phyloP scores from a whole-genome alignment of 2,797 vertebrate species.

The Diceros bicornis region DNA sequence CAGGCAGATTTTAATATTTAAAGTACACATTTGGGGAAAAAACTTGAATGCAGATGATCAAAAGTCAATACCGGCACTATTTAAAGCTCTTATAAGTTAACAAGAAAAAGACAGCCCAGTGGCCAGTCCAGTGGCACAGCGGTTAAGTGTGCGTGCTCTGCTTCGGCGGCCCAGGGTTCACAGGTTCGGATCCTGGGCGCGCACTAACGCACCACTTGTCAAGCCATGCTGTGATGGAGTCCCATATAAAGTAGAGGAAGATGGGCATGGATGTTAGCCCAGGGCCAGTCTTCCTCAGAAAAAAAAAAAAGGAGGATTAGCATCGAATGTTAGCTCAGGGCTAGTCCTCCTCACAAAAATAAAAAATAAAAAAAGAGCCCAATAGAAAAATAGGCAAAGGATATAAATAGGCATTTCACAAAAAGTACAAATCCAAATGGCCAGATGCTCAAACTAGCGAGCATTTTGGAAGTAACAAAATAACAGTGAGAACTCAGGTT shows the following conservation, averaged over 20 bases:
- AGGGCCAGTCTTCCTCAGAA: no score
- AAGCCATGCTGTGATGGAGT: no score
- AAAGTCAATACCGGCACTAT: not conserved
- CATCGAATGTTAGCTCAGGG: no score
- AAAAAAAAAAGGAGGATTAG: no score
- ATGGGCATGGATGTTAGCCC: no score
- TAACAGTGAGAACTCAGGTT: not conserved
- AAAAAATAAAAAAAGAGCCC: not conserved
- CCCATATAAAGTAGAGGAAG: no score
- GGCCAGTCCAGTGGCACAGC: no score
- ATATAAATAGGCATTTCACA: not conserved
- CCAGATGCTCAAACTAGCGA: not conserved
- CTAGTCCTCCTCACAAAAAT: no score
- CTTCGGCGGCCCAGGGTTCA: no score
- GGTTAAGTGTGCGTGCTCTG: no score
- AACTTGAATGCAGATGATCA: not conserved
- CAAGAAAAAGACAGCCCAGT: not conserved
- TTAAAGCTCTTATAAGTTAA: not conserved
- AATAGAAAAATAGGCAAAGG: not conserved
- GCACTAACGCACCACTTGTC: no score
- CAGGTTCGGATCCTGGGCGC: no score
- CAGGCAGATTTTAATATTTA: not conserved
- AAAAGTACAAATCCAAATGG: not conserved
- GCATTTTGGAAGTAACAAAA: conserved; percentile 19
- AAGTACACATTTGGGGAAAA: not conserved